phyloP scores from a whole-genome alignment of 2,888 invertebrate genomes.

The Uropetala carovei region DNA sequence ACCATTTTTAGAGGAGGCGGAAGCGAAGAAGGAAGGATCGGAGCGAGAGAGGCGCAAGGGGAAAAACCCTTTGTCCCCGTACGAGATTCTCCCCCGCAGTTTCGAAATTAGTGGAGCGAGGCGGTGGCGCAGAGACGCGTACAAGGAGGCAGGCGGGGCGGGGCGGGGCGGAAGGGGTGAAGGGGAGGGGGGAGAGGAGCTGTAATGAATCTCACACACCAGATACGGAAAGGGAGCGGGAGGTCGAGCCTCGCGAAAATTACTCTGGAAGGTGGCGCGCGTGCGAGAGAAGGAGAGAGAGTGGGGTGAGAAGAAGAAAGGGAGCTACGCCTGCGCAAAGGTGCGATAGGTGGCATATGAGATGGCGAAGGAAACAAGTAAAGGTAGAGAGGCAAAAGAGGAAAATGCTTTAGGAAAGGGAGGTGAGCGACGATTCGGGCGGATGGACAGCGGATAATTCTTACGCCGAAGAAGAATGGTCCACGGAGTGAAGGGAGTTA shows the following conservation, averaged over 20 bases:
- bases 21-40: not conserved
- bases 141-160: not conserved
- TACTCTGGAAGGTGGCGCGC: slow-evolving; percentile 55
- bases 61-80: too few species aligned
- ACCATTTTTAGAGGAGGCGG: not conserved
- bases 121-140: not conserved
- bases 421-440: not conserved
- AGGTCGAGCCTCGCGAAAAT: slow-evolving; percentile 48
- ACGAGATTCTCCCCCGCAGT: too few species aligned
- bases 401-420: not conserved
- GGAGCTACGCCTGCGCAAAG: not conserved
- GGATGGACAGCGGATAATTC: not conserved
- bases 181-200: not conserved
- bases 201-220: slow-evolving; percentile 49
- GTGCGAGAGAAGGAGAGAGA: not conserved
- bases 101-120: too few species aligned
- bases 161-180: not conserved
- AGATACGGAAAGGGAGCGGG: slow-evolving; percentile 51
- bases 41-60: not conserved
- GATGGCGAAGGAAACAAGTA: slow-evolving; percentile 40
- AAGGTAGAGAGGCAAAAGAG: not conserved
- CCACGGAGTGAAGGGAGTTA: not conserved
- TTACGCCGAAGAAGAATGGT: not conserved
- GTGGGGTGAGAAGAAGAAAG: too few species aligned
- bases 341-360: slow-evolving; percentile 50